Base-by-base conservation (phyloP, 2,888 invertebrate species). In the Hemithea aestivaria region DNA sequence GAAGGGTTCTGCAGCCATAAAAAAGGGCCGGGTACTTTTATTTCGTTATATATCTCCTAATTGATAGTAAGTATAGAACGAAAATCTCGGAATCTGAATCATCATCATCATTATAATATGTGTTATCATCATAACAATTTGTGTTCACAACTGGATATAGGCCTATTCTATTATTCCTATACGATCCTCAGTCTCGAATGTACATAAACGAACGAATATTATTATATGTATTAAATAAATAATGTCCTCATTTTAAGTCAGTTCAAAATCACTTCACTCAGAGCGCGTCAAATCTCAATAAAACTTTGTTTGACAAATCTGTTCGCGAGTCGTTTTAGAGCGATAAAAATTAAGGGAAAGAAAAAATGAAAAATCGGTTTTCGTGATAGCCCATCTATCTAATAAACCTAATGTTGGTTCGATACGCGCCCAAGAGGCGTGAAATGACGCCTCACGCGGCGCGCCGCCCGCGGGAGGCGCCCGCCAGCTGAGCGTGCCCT, bases 401-500 rank as follows among this genome's bases (percentile, higher is more conserved):
- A 83, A 84, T 85, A 85, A 83, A 82, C 78, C 77, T 80, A 82
- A 83, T 84, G 82, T 80, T 84, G 82, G 80, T 80, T 78, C 81
- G 74, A 80, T 82, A 77, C 75, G 79, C 81, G 82, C 63, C 69
- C 80, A 83, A 83, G 81, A 77, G 75, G 71, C 84, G 80, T 84
- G 79, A 84, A 85, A 84, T 83, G 75, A 81, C 67, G 70, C 66
- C 64, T 63, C 65, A 51, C 64, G 62, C 60, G 49, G 55, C 57
- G 62, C 60, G 49, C 54, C 57, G 42, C 64, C 59, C 59, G 54
- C 53, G 62, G 64, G 60, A 53, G 56, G 42, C 45, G 43, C 41
- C 54, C 55, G 53, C 76, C 78, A 75, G 48, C 45, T 29, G 43
- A 58, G 48, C 52, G 44, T 63, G 79, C 67, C 60, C 78, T 66